A percentile compares a stretch with the other conserved stretches of the same genome.
Evolutionary conservation across 2,113 vertebrate species (phyloP).

Genomic region (Oryzias curvinotus): DNA sequence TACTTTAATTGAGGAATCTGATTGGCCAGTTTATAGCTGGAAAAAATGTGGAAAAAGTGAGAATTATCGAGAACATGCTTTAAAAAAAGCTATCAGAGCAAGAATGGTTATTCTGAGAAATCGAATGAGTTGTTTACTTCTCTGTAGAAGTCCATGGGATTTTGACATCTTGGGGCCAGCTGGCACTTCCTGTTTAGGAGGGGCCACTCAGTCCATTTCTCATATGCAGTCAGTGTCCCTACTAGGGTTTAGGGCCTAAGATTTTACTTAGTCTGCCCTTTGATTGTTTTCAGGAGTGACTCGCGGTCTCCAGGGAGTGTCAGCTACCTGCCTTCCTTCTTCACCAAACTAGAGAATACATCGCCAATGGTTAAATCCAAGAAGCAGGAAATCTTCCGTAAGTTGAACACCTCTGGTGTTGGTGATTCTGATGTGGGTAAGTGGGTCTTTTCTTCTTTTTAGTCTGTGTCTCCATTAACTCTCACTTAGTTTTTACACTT

Average conservation of each 20-base stretch:
- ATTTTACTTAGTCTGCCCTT: slow-evolving; percentile 17
- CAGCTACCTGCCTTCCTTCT: slow-evolving; percentile 93
- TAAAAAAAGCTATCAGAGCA: too few relatives aligned
- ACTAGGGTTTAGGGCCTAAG: background rate
- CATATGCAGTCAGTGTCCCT: background rate
- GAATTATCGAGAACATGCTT: too few relatives aligned
- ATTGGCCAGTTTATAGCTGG: too few relatives aligned
- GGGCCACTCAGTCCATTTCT: too few relatives aligned
- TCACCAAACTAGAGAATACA: slow-evolving; percentile 97
- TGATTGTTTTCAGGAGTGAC: slow-evolving; percentile 82
- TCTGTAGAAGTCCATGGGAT: too few relatives aligned
- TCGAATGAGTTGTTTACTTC: too few relatives aligned
- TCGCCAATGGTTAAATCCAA: slow-evolving; percentile 97
- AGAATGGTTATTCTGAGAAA: too few relatives aligned
- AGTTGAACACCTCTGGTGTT: slow-evolving; percentile 94
- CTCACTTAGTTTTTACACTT: slow-evolving; percentile 5
- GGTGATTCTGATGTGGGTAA: slow-evolving; percentile 97
- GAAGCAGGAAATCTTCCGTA: slow-evolving; percentile 99
- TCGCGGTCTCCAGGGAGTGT: slow-evolving; percentile 92
- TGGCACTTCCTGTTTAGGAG: too few relatives aligned
- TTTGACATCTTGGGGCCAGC: too few relatives aligned
- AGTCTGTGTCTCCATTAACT: background rate
- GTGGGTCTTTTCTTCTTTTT: slow-evolving; percentile 68
- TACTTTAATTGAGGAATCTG: too few relatives aligned
- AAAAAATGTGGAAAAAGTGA: too few relatives aligned